phyloP scores from a whole-genome alignment of 2,888 invertebrate species.

The Cephus pulcher region DNA sequence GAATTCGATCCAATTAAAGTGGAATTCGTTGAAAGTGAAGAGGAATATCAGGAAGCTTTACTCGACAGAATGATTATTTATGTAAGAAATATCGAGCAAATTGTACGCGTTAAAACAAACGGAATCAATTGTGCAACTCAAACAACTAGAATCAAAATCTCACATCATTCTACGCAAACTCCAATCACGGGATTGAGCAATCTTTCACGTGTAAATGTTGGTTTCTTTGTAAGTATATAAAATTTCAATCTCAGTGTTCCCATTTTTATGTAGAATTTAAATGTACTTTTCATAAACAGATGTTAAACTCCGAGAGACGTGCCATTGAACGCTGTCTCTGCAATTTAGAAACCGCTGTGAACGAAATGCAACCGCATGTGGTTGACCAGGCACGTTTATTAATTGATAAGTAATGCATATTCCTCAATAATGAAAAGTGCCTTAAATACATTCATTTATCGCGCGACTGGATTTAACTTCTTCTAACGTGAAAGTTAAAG shows the following conservation, averaged over 20 bases:
- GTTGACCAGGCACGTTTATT: conserved; percentile 42
- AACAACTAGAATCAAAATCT: conserved; percentile 34
- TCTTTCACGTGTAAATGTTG: conserved; percentile 40
- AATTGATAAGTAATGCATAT: conserved; percentile 37
- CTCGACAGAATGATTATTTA: conserved; percentile 39
- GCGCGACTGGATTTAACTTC: no score
- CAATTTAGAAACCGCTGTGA: conserved; percentile 47
- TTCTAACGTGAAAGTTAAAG: no score
- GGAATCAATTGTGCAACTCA: conserved; percentile 43
- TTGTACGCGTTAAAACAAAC: conserved; percentile 35
- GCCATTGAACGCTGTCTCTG: conserved; percentile 50
- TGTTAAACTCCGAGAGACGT: conserved; percentile 52
- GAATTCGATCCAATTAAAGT: conserved; percentile 29
- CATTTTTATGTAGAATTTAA: neutral
- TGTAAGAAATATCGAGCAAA: conserved; percentile 35
- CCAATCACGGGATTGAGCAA: conserved; percentile 34
- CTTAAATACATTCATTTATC: conserved; percentile 39
- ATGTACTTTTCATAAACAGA: conserved; percentile 30
- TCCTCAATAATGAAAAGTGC: conserved; percentile 41
- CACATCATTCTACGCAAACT: conserved; percentile 40
- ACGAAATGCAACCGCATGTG: conserved; percentile 37
- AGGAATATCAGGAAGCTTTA: conserved; percentile 35
- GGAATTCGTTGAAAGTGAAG: conserved; percentile 42
- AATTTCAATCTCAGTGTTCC: neutral
- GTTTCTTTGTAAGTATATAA: conserved; percentile 32